Evolutionary conservation across 1,140 invertebrate genomes (phyloP), one percentile per base, ranked within the genome.

Genomic region (Drosophila micromelanica): DNA sequence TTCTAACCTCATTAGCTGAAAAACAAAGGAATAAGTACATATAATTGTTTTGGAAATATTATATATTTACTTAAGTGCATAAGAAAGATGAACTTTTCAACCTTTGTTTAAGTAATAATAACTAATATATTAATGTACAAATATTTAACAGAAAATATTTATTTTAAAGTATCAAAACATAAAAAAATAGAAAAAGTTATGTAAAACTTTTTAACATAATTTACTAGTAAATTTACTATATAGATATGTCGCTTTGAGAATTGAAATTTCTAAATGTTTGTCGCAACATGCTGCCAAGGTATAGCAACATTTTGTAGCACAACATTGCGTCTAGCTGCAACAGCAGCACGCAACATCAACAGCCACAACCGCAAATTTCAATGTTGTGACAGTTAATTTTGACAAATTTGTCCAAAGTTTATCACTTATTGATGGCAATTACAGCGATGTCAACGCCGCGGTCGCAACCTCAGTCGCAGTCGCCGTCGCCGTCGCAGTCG

Each of bases 351-450:
- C 17, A 17, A 17, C 17, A 17, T 17, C 17, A 17, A 17, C 60
- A 60, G 20, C 49, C 35, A 38, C 69, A 71, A 81, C 81, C 81
- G 51, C 81, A 86, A 73, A 65, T 68, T 81, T 68, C 62, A 86
- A 86, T 75, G 74, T 59, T 71, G 52, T 78, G 77, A 75, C 78
- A 85, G 81, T 86, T 85, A 72, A 86, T 85, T 86, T 86, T 85
- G 81, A 85, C 78, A 78, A 85, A 85, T 85, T 81, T 81, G 82
- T 80, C 78, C 78, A 70, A 55, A 78, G 77, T 65, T 80, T 67
- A 80, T 86, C 82, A 85, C 78, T 85, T 85, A 86, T 86, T 80
- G 78, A 85, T 86, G 74, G 49, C 73, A 73, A 76, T 37, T 30
- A 32, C n/a, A n/a, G 15, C n/a, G 68, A 35, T 55, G 55, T 45